Evolutionary conservation across 2,797 vertebrate species (phyloP).

Genomic region (Geotrypetes seraphini): DNA sequence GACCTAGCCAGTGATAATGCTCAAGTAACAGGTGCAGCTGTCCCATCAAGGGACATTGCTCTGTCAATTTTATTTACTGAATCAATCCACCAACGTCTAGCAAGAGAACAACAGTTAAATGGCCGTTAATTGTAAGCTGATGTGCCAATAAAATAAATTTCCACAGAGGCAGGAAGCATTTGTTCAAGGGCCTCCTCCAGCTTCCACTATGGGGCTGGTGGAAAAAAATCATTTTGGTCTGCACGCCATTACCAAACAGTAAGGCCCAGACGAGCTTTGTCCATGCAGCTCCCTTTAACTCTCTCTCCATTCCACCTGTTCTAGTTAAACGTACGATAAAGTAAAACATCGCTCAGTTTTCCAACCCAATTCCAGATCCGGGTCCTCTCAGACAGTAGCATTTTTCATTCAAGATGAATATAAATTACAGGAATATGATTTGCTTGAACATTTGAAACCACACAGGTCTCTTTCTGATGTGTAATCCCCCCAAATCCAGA

Average conservation of each 20-base stretch:
- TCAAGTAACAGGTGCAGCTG: constrained; percentile 66
- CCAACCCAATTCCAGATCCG: too few relatives aligned
- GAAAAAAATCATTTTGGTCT: constrained; percentile 50
- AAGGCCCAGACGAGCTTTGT: background rate
- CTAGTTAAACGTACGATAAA: background rate
- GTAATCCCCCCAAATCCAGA: too few relatives aligned
- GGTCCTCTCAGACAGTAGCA: too few relatives aligned
- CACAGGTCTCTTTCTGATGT: too few relatives aligned
- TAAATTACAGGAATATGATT: too few relatives aligned
- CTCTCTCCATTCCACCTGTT: background rate
- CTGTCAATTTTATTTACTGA: constrained; percentile 73
- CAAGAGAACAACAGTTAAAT: constrained; percentile 67
- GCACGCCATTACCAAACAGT: constrained; percentile 53
- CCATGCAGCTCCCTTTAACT: background rate
- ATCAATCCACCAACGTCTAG: constrained; percentile 69
- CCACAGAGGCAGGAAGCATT: constrained; percentile 61
- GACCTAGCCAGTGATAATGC: constrained; percentile 54
- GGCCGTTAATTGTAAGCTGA: constrained; percentile 66
- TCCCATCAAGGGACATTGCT: constrained; percentile 47
- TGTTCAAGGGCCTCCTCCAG: constrained; percentile 53
- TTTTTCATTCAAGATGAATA: too few relatives aligned
- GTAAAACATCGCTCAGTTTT: too few relatives aligned
- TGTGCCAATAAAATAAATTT: constrained; percentile 66
- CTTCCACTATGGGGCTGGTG: constrained; percentile 38
- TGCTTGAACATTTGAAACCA: too few relatives aligned